Conservation (phyloP, 2,113 vertebrate genomes). For the Scolopax mira region DNA sequence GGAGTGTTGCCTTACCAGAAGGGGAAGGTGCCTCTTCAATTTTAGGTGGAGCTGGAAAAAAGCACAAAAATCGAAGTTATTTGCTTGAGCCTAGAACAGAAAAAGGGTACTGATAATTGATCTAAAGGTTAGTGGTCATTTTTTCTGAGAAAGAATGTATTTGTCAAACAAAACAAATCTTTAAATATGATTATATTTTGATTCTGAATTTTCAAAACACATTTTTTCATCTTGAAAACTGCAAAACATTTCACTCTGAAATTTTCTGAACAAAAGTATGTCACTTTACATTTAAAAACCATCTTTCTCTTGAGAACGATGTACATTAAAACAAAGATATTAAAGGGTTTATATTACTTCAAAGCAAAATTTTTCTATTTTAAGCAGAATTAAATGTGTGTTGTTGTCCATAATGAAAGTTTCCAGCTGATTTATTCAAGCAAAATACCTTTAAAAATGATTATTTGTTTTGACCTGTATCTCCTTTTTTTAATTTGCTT, state of each 20-base stretch:
- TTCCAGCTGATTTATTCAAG: not conserved
- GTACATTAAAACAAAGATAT: not conserved
- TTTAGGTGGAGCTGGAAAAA: not conserved
- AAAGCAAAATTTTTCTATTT: not conserved
- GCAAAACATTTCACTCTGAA: not conserved
- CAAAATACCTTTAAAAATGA: not conserved
- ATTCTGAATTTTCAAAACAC: not conserved
- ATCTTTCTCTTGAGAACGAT: not conserved
- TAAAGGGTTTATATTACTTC: not conserved
- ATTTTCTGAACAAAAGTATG: not conserved
- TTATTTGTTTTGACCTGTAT: not conserved
- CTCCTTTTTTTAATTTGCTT: not conserved
- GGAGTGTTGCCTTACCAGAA: constrained; percentile 2
- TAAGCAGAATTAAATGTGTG: not conserved
- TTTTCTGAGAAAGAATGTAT: not conserved
- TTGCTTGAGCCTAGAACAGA: not conserved
- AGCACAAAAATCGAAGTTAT: not conserved
- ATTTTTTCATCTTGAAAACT: not conserved
- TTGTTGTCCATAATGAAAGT: not conserved
- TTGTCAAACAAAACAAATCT: not conserved
- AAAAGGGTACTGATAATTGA: not conserved
- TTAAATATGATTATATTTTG: not conserved
- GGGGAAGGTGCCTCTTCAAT: not conserved
- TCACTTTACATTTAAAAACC: not conserved
- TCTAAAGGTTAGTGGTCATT: not conserved